Evolutionary conservation across 2,888 invertebrate species (phyloP).

Genomic region (Eurytoma adleriae): DNA sequence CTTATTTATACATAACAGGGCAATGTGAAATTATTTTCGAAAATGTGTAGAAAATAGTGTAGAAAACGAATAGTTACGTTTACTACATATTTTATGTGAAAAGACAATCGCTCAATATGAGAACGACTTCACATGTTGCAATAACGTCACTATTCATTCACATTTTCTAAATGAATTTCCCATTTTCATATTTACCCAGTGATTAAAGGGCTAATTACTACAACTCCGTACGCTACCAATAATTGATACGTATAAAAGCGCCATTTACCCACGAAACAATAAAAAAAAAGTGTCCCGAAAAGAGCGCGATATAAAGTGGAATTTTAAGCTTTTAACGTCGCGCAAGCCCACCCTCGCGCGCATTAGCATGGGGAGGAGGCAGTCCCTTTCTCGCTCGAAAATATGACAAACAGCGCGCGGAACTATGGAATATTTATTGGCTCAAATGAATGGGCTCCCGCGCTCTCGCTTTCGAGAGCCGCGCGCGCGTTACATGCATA

Average conservation of each 20-base stretch:
- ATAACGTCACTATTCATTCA: too few species aligned
- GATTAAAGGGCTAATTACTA: too few species aligned
- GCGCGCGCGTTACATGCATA: slow-evolving; percentile 37
- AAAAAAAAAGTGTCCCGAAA: background rate
- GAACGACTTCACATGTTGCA: too few species aligned
- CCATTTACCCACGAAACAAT: background rate
- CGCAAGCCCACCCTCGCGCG: slow-evolving; percentile 27
- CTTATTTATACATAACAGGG: too few species aligned
- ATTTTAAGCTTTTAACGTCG: slow-evolving; percentile 25
- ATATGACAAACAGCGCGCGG: slow-evolving; percentile 72
- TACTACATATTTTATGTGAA: too few species aligned
- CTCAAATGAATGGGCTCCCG: slow-evolving; percentile 67
- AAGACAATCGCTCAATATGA: too few species aligned
- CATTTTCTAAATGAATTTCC: too few species aligned
- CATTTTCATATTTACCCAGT: too few species aligned
- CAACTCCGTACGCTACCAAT: too few species aligned
- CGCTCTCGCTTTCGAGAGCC: slow-evolving; percentile 22
- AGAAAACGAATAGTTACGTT: too few species aligned
- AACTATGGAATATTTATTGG: slow-evolving; percentile 73
- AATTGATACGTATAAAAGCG: background rate
- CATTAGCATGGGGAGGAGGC: slow-evolving; percentile 71
- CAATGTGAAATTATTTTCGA: too few species aligned
- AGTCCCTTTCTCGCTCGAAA: slow-evolving; percentile 71
- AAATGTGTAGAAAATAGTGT: too few species aligned
- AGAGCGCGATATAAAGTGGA: background rate